phyloP scores from a whole-genome alignment of 2,797 vertebrate genomes.

The Semaprochilodus insignis region DNA sequence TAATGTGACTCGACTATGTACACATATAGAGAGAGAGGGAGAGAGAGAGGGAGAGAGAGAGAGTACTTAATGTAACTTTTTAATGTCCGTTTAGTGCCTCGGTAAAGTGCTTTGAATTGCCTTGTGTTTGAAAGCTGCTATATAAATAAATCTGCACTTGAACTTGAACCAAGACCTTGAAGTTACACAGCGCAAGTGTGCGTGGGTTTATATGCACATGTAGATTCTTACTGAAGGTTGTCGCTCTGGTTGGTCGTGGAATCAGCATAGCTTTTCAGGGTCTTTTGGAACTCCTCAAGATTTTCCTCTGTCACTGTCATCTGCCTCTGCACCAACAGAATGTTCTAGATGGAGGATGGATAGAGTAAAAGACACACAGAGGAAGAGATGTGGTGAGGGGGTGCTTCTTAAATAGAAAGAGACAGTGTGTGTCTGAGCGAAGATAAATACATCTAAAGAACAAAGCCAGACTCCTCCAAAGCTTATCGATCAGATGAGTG shows the following conservation, averaged over 20 bases:
- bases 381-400: neutral
- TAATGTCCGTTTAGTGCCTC: too few relatives aligned
- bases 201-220: neutral
- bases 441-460: conserved; percentile 10
- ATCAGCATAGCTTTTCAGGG: conserved; percentile 85
- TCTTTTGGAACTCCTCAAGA: conserved; percentile 85
- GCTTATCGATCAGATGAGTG: conserved; percentile 15
- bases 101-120: too few relatives aligned
- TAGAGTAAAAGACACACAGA: conserved; percentile 2
- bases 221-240: conserved; percentile 90
- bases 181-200: neutral
- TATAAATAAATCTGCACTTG: too few relatives aligned
- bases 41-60: too few relatives aligned
- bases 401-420: conserved; percentile 3
- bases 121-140: too few relatives aligned
- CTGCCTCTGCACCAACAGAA: conserved; percentile 93
- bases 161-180: neutral
- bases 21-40: too few relatives aligned
- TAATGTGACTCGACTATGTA: too few relatives aligned
- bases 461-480: conserved; percentile 12
- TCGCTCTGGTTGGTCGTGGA: conserved; percentile 84
- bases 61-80: too few relatives aligned
- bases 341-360: conserved; percentile 78
- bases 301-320: conserved; percentile 82
- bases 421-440: neutral